phyloP scores from a whole-genome alignment of 2,797 vertebrate genomes.

The Lepus oiostolus region DNA sequence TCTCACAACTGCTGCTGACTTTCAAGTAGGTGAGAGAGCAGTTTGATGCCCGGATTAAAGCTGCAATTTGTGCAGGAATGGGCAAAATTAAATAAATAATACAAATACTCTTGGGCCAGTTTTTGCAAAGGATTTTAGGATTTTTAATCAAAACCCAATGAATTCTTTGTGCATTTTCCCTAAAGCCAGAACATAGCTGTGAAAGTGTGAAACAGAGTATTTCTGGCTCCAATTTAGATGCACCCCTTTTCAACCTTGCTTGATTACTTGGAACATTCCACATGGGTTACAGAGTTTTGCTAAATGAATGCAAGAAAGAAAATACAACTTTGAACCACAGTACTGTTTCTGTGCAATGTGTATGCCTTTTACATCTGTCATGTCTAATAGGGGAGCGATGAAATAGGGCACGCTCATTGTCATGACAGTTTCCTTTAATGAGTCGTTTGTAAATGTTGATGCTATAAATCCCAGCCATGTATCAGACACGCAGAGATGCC shows the following conservation, averaged over 20 bases:
- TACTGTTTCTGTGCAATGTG: neutral
- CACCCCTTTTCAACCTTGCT: conserved; percentile 2
- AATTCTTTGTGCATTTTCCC: conserved; percentile 17
- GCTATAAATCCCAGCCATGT: neutral
- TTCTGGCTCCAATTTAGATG: conserved; percentile 8
- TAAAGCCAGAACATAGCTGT: conserved; percentile 38
- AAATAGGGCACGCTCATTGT: neutral
- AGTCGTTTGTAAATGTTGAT: neutral
- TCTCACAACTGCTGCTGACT: neutral
- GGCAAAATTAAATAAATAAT: neutral
- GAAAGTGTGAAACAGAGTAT: neutral
- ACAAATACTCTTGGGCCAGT: neutral
- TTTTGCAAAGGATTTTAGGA: neutral
- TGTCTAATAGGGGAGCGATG: neutral
- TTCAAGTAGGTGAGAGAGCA: conserved; percentile 12
- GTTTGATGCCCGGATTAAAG: conserved; percentile 30
- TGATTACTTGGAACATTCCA: neutral
- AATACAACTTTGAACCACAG: neutral
- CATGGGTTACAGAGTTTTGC: neutral
- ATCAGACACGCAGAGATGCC: neutral
- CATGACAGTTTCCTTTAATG: neutral
- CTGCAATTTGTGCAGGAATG: neutral
- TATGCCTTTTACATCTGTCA: neutral
- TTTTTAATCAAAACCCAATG: conserved; percentile 5
- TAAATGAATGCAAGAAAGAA: neutral